Conservation (phyloP, 2,797 vertebrate species). For the Eulemur albifrons region DNA sequence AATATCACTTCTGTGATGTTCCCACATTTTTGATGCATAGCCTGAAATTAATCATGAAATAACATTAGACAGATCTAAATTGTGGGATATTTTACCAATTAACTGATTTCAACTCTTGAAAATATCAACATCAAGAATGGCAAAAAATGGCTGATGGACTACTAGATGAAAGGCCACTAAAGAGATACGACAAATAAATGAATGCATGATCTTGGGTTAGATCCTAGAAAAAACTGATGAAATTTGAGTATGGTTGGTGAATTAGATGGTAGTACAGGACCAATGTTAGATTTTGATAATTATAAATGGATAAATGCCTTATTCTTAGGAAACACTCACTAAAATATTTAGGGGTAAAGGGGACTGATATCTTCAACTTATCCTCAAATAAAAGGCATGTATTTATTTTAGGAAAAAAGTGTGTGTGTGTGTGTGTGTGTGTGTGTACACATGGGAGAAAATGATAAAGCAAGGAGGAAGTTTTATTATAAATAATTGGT, state of each 20-base stretch:
- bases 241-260: background rate
- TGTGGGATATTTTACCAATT: background rate
- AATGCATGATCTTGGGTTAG: background rate
- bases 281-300: background rate
- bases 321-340: background rate
- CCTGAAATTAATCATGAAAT: background rate
- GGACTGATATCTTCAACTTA: background rate
- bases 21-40: too few species aligned
- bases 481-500: conserved; percentile 4
- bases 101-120: background rate
- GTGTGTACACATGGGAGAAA: background rate
- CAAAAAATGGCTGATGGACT: background rate
- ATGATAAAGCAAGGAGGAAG: background rate
- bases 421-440: background rate
- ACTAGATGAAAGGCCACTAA: background rate
- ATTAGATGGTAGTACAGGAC: background rate
- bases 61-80: background rate
- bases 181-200: background rate
- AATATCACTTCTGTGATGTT: rapidly evolving
- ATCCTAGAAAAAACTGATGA: background rate
- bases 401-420: background rate
- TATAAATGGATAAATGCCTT: background rate
- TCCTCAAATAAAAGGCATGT: background rate
- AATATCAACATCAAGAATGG: background rate
- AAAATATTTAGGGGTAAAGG: background rate